Conservation (phyloP, 92 coral and sea anemone genomes). For the Bergia sp. region DNA sequence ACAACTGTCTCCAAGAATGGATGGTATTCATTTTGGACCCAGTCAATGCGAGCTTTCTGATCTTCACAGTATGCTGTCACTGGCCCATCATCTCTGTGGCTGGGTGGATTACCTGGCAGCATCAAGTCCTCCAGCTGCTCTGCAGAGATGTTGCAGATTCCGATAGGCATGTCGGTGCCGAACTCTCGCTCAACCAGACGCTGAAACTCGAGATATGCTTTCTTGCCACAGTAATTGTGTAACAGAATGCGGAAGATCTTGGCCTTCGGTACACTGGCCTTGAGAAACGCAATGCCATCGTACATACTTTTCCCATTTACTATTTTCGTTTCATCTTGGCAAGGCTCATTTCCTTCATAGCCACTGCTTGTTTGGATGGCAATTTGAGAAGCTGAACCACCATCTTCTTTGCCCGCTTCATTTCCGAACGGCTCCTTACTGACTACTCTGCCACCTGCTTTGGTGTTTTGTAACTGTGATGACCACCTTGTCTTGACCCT, state of each 20-base stretch:
- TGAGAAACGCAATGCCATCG: constrained; percentile 58
- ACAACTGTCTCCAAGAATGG: constrained; percentile 61
- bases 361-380: constrained; percentile 23
- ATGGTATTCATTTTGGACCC: constrained; percentile 75
- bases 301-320: constrained; percentile 54
- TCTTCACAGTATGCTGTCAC: neutral
- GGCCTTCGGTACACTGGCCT: constrained; percentile 39
- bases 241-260: constrained; percentile 62
- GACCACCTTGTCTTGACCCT: constrained; percentile 31
- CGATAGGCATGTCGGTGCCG: constrained; percentile 63
- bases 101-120: neutral
- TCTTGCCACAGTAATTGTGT: constrained; percentile 66
- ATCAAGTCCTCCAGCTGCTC: constrained; percentile 63
- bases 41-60: constrained; percentile 54
- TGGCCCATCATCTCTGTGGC: constrained; percentile 15
- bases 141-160: constrained; percentile 67
- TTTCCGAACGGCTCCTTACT: neutral
- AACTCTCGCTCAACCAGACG: constrained; percentile 62
- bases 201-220: constrained; percentile 61
- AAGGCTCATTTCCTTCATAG: neutral
- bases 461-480: constrained; percentile 26
- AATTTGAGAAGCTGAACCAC: neutral
- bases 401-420: constrained; percentile 12
- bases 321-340: constrained; percentile 4
- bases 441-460: constrained; percentile 7